These are phyloP conservation scores for Chymomyza procnemis DNA, from an alignment of 2,888 invertebrate genomes.

Conservation along the genomic window DNA sequence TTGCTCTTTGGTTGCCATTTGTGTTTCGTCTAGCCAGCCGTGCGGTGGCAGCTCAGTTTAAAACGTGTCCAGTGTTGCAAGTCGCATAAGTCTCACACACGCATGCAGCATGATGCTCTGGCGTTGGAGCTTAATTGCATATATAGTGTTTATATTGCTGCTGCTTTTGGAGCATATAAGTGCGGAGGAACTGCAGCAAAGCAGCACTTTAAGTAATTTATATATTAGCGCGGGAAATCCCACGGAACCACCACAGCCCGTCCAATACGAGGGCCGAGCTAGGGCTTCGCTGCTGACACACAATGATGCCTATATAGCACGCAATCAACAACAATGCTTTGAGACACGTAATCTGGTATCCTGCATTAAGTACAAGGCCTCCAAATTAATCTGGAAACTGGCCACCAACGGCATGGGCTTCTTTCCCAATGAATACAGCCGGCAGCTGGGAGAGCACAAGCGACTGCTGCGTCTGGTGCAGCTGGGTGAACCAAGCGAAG, in stretches of 20 bases:
- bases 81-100: neutral
- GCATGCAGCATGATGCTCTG: conserved; percentile 32
- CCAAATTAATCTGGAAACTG: conserved; percentile 73
- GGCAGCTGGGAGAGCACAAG: conserved; percentile 48
- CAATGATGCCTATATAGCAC: conserved; percentile 73
- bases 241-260: neutral
- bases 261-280: neutral
- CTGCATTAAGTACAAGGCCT: conserved; percentile 76
- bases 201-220: neutral
- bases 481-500: conserved; percentile 69
- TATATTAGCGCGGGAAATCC: conserved; percentile 12
- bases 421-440: conserved; percentile 74
- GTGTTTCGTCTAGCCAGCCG: conserved; percentile 56
- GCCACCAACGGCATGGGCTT: conserved; percentile 75
- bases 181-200: conserved; percentile 20
- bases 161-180: conserved; percentile 39
- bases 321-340: conserved; percentile 73
- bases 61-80: conserved; percentile 6
- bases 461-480: conserved; percentile 71
- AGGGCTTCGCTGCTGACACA: conserved; percentile 39
- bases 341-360: conserved; percentile 69
- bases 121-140: conserved; percentile 37
- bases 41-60: conserved; percentile 36
- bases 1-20: conserved; percentile 58
- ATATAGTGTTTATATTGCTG: conserved; percentile 43